Evolutionary conservation across 2,113 vertebrate genomes (phyloP), one percentile per base, ranked within the genome.

Genomic region (Carassius gibelio): DNA sequence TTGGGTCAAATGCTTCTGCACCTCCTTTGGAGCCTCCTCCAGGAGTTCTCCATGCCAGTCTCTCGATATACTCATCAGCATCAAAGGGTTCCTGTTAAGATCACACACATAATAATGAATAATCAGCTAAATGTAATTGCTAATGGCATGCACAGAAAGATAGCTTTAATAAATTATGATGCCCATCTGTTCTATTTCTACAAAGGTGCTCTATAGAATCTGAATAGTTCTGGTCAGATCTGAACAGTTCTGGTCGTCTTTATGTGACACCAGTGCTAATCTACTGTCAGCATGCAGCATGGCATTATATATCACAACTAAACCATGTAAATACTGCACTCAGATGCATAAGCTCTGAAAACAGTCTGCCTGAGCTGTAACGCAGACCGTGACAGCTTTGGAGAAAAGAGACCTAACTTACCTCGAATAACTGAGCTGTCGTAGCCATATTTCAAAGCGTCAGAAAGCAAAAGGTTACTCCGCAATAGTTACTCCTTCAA

Each of bases 21-120:
- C 98, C 97, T 92, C 97, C 97, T 96, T 97, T 97, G 87, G 97
- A 99, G 81, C 98, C 98, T 92, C 98, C 98, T 90, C 98, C 98
- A 13, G 97, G 97, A 84, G 96, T 99, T 94, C 98, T 96, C 98
- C 98, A 99, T 26, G 97, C 98, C 91, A 99, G 93, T 81, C 98
- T 95, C 88, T 99, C 98, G 86, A 99, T 98, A 91, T 99, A 99
- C 90, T 99, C 98, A 95, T 99, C 98, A 66, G 97, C 98, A 94
- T 98, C 97, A 94, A 99, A 99, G 72, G 98, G 98, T 90, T 99
- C 98, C 98, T 99, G 83, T 0, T 9, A 15, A 21, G 89, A 81
- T 26, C 59, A 57, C 50, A 36, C 9, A 75, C 2, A 79, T 7
- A 13, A 17, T 86, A 36, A 30, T 8, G 2, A 64, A 45, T 17